phyloP scores from a whole-genome alignment of 1,140 invertebrate species.

The Venturia canescens region DNA sequence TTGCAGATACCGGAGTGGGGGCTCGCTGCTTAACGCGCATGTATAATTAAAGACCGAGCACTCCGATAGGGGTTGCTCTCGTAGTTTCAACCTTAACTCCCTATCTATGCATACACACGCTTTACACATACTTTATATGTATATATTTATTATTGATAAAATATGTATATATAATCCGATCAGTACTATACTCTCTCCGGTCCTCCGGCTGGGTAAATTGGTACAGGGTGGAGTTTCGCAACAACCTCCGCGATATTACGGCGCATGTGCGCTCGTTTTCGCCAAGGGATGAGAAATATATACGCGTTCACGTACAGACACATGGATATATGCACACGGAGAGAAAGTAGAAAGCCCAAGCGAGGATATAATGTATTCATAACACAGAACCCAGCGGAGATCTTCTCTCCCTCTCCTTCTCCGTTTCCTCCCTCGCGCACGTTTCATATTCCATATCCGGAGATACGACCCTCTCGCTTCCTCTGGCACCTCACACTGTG shows the following conservation, averaged over 20 bases:
- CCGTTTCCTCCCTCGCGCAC: constrained; percentile 13
- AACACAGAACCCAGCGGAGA: constrained; percentile 53
- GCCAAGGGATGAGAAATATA: constrained; percentile 10
- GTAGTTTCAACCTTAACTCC: background rate
- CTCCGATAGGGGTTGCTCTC: constrained; percentile 20
- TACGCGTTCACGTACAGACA: background rate
- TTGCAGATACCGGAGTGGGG: background rate
- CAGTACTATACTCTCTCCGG: background rate
- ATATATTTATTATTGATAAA: no score
- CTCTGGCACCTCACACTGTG: constrained; percentile 7
- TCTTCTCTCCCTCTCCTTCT: constrained; percentile 46
- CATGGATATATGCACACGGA: background rate
- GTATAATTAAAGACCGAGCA: constrained; percentile 54
- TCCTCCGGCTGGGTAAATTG: constrained; percentile 22
- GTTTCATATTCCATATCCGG: constrained; percentile 44
- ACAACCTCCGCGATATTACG: constrained; percentile 12
- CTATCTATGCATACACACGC: background rate
- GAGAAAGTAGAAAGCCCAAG: constrained; percentile 40
- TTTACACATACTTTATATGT: no score
- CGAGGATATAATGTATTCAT: constrained; percentile 56
- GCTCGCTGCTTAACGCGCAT: constrained; percentile 56
- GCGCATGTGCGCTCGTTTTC: constrained; percentile 52
- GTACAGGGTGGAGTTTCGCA: constrained; percentile 44
- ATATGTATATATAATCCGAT: constrained; percentile 3
- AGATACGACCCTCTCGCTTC: constrained; percentile 47